Base-by-base conservation (phyloP, 2,888 invertebrate species). In the Leptopterna dolabrata region DNA sequence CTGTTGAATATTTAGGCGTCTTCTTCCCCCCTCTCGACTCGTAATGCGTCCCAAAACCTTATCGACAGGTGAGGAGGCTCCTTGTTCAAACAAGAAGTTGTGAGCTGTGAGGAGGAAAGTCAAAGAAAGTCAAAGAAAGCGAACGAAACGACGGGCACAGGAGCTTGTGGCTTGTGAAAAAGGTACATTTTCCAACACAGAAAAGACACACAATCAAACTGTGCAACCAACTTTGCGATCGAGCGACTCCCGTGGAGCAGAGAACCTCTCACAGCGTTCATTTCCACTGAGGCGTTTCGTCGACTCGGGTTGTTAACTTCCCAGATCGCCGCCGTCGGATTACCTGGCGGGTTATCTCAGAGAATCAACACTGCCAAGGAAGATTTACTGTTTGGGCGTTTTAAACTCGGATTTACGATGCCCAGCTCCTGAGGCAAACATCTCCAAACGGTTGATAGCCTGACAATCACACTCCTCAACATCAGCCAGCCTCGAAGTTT, bases 151-250 rank as follows among this genome's bases (percentile, higher is more conserved):
- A 19, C 24, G 9, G 63, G 24, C 63, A 24, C 13, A 24, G 7
- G 1, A 51, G 6, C 51, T 51, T n/a, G n/a, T 14, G 14, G 51
- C 6, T 51, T 4, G 16, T n/a, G 47, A 47, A 47, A 47, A 47
- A 6, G 11, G 14, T 47, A 47, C 47, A 27, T 63, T 19, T 63
- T 4, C 0, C 13, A 63, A 63, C 36, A 27, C 24, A 24, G 24
- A 63, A 63, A 73, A 73, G 36, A 36, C 71, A 36, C 27, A 36
- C 73, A 73, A 73, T 36, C 71, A 30, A 71, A 13, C 36, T 16
- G 73, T 73, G n/a, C 30, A 73, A 73, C 73, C 73, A 73, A 73
- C 73, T 73, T 73, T 19, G 73, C 36, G 36, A 73, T 73, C 36
- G 73, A 73, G 16, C 11, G 55, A 6, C 3, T 19, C 19, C 73